Evolutionary conservation across 2,113 vertebrate genomes (phyloP), one percentile per base, ranked within the genome.

Genomic region (Uria aalge): DNA sequence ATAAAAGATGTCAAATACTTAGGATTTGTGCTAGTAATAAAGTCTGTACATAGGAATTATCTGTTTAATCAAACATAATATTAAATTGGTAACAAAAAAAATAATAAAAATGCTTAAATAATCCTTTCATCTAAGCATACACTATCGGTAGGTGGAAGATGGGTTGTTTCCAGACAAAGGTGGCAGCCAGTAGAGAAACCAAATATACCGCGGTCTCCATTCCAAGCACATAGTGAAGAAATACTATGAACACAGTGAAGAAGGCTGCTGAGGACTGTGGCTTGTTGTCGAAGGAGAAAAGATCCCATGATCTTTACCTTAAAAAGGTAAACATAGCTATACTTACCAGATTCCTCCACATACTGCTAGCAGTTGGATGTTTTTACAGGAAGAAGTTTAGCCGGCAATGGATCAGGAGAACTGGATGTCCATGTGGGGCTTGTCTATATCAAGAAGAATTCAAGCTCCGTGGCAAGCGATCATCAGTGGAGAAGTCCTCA

Each of bases 261-360:
- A 67, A 67, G 67, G 15, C 36, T 47, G 85, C 36, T 50, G 17
- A 84, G 81, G 41, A 72, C 19, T 30, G 13, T 40, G 23, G 32
- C 12, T 85, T 60, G 8, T 41, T 55, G 59, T 45, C 38, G 74
- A 77, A 74, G 7, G 21, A 66, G 66, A 71, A 53, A 41, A 77
- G 47, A 90, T 41, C 15, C 69, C 68, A 80, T 9, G 30, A 83
- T 40, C 50, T 63, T 38, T 50, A 81, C 29, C 32, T 22, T 72
- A 67, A 66, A 45, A 84, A 74, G 22, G 47, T 66, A 88, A 93
- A 86, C 26, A 66, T 2, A 66, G 29, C 32, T 91, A 88, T 43
- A 83, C 94, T 95, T 88, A 96, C 96, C 91, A 90, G 50, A 86
- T 78, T 67, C 41, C 18, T 81, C 79, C 12, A 18, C 29, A 8